Evolutionary conservation across 2,797 vertebrate genomes (phyloP).

Genomic region (Chaetophractus vellerosus): DNA sequence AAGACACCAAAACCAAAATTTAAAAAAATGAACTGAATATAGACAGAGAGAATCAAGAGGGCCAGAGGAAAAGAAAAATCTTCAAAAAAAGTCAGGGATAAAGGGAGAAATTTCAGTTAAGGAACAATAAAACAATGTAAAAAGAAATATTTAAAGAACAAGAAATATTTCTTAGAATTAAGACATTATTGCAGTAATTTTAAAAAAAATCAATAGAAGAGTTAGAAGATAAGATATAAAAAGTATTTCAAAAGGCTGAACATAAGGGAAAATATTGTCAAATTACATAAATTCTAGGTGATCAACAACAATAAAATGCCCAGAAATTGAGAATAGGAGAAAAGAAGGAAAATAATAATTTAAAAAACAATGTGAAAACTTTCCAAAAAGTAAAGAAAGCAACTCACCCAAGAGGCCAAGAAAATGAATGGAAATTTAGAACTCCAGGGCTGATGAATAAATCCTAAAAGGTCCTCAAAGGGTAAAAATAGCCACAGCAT

Average conservation of each 20-base stretch:
- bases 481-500: neutral
- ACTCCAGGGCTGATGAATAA: neutral
- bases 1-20: neutral
- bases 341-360: neutral
- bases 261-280: neutral
- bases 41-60: neutral
- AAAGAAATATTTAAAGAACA: neutral
- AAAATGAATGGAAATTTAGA: conserved; percentile 22
- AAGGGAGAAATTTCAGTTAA: neutral
- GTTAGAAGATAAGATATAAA: neutral
- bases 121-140: neutral
- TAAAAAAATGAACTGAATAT: neutral
- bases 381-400: neutral
- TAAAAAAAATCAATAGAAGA: neutral
- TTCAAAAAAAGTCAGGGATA: neutral
- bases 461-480: neutral
- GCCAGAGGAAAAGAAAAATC: neutral
- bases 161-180: neutral
- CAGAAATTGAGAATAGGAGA: neutral
- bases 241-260: neutral
- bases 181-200: neutral
- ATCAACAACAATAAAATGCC: neutral
- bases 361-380: neutral
- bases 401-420: neutral
- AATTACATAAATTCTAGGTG: neutral